Base-by-base conservation (phyloP, 2,888 invertebrate genomes). In the Lysandra bellargus region DNA sequence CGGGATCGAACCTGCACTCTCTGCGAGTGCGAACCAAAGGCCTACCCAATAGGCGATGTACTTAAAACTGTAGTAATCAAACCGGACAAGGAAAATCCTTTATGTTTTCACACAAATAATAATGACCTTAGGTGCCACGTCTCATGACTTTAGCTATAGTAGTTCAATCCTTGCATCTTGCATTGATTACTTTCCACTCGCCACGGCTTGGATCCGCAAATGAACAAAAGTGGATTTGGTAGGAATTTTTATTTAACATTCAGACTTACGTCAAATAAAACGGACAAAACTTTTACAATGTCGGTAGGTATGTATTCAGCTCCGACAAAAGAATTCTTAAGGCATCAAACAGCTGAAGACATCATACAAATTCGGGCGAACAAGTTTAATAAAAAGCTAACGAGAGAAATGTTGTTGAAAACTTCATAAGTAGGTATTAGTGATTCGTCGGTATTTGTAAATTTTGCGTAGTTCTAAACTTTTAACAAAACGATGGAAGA, bases 331-430 rank as follows among this genome's bases (percentile, higher is more conserved):
- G 30, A 69, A 69, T 69, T 73, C 23, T 44, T 73, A 44, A 73
- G 44, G n/a, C 73, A 73, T 73, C 73, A 73, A 73, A 73, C 73
- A 44, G n/a, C 37, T 40, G 33, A 73, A 73, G 73, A 44, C 44
- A 73, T 73, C 44, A 44, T 44, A 73, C 30, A 44, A 73, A 73
- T 44, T 73, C 40, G 44, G n/a, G 44, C 44, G 44, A 73, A 44
- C 73, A 73, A 73, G 73, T 73, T 73, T 73, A 73, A 73, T 73
- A 73, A 73, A 73, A 73, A 73, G 17, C 69, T 69, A 69, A 73
- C 37, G 44, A 73, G 40, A 1, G 73, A 73, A 73, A 73, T n/a
- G 73, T n/a, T 69, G 69, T 69, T 69, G 23, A 69, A 69, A 69
- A 69, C 69, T 69, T 69, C 69, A 14, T 30, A 33, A 33, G 69